Percentiles rank a stretch among this genome's conserved stretches.
Evolutionary conservation across 2,113 vertebrate species (phyloP).

Genomic region (Rattus rattus): DNA sequence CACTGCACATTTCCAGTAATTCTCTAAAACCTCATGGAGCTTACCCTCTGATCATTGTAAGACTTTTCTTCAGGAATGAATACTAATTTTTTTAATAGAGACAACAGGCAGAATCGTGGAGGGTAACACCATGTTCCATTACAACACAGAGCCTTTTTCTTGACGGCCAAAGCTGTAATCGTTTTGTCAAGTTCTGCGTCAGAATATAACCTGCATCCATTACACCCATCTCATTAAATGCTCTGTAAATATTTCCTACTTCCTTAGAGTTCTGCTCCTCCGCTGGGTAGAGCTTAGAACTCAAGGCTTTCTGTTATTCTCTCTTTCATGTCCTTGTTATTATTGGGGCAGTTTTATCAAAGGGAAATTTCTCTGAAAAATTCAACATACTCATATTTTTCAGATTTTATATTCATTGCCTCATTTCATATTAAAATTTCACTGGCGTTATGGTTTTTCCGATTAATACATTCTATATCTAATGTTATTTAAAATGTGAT

Average conservation of each 20-base stretch:
- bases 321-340: background rate
- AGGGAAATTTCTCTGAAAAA: background rate
- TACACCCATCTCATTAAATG: background rate
- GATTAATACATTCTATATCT: background rate
- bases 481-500: slow-evolving; percentile 32
- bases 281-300: background rate
- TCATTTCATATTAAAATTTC: slow-evolving; percentile 21
- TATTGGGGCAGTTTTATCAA: background rate
- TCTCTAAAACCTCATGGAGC: slow-evolving; percentile 55
- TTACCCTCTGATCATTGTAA: slow-evolving; percentile 53
- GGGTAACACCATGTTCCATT: slow-evolving; percentile 41
- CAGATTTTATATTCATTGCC: slow-evolving; percentile 7
- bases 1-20: background rate
- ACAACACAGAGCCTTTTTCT: slow-evolving; percentile 45
- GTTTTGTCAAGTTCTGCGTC: slow-evolving; percentile 52
- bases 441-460: background rate
- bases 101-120: slow-evolving; percentile 17
- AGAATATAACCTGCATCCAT: background rate
- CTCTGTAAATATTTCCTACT: background rate
- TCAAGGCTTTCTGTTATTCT: background rate
- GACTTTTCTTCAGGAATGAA: slow-evolving; percentile 66
- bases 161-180: slow-evolving; percentile 31
- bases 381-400: background rate
- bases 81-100: background rate
- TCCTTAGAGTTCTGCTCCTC: background rate